Evolutionary conservation across 2,113 vertebrate species (phyloP), one percentile per base, ranked within the genome.

Genomic region (Vulpes ferrilata): DNA sequence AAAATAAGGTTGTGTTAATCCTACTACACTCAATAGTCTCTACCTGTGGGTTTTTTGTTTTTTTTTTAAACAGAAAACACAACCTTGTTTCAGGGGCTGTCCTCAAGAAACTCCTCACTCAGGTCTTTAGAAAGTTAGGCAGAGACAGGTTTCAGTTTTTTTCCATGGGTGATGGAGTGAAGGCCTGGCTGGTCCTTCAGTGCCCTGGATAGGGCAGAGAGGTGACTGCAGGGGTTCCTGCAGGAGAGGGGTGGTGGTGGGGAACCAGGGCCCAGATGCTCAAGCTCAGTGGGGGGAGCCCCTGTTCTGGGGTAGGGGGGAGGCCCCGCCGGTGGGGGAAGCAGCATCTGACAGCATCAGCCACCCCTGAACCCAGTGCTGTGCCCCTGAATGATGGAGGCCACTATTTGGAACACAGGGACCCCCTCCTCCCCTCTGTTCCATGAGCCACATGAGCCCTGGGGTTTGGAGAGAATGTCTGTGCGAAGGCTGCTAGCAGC

Each of bases 321-420:
- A 35, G 35, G 43, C 4, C 1, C 43, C 43, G 43, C 43, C 1
- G 5, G 43, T 43, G n/a, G 73, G 67, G 55, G 23, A n/a, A 23
- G 51, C 12, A 20, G n/a, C 1, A 0, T 53, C 60, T 80, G 57
- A 30, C 17, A 43, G 23, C 27, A 43, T 43, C 43, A 43, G 11
- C 7, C 11, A 12, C 32, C 10, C 27, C 43, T 30, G 76, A 79
- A 20, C 27, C 51, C 48, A 1, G 27, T 35, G 32, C 20, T 10
- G 8, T 10, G 73, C 81, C 35, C 53, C 30, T 6, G 16, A 86
- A 48, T 1, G 8, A 13, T 7, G 53, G 27, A 15, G 30, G 10
- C 32, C 7, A 0, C 17, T 8, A 1, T 48, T 30, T 25, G 3
- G 16, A 11, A 27, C 30, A 32, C 1, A 11, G 38, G 57, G 62